Base-by-base conservation (phyloP, 2,113 vertebrate genomes). In the Notarius quadriscutis region DNA sequence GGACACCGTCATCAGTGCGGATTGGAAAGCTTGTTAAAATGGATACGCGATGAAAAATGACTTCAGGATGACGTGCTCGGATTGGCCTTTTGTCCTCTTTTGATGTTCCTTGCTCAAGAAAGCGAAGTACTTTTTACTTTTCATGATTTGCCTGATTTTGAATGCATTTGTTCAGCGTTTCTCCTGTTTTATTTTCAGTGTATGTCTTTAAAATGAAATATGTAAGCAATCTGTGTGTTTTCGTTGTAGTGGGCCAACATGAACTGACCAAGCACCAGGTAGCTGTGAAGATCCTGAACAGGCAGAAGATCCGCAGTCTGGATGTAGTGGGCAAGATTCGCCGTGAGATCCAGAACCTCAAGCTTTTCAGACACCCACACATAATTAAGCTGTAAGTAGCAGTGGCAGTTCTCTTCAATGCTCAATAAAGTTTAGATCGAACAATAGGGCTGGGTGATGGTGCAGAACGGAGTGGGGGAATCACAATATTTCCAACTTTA, bases 301-400 rank as follows among this genome's bases (percentile, higher is more conserved):
- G 98, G 75, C 98, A 99, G 95, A 99, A 99, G 94, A 99, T 99
- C 90, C 98, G 98, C 87, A 99, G 98, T 92, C 96, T 99, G 86
- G 98, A 99, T 74, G 98, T 99, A 86, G 98, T 99, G 72, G 98
- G 98, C 89, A 99, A 99, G 93, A 99, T 99, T 90, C 97, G 98
- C 48, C 93, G 98, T 84, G 98, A 99, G 90, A 99, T 99, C 90
- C 98, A 99, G 94, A 99, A 99, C 92, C 97, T 99, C 90, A 99
- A 99, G 91, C 98, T 99, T 88, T 99, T 99, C 93, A 96, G 98
- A 53, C 98, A 99, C 91, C 98, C 98, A 86, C 98, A 99, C 91
- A 99, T 99, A 94, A 99, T 99, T 93, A 99, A 99, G 93, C 93
- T 99, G 98, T 99, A 95, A 98, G 98, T 95, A 93, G 18, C 89